Evolutionary conservation across 2,113 vertebrate genomes (phyloP).

Genomic region (Salvelinus namaycush): DNA sequence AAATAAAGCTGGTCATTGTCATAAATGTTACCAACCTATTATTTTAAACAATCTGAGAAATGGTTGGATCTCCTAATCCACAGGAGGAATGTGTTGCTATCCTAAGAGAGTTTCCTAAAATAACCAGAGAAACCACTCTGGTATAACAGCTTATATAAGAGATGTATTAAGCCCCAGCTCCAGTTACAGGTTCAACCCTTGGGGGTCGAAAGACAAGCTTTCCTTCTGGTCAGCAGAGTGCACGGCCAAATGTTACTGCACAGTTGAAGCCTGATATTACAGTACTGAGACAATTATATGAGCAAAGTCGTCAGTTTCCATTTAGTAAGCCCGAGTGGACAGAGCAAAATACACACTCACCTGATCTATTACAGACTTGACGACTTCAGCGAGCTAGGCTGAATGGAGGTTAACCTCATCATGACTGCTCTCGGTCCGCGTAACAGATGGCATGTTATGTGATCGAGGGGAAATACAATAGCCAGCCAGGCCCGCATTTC

Average conservation of each 20-base stretch:
- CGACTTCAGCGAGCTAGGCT: background rate
- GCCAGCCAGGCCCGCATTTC: background rate
- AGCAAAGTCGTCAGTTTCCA: background rate
- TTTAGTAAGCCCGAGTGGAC: background rate
- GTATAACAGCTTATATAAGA: background rate
- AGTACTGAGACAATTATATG: background rate
- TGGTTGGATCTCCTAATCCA: background rate
- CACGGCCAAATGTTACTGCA: conserved; percentile 5
- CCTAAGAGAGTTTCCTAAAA: conserved; percentile 1
- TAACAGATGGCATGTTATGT: conserved; percentile 52
- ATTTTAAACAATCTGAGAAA: background rate
- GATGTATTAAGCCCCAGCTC: conserved; percentile 19
- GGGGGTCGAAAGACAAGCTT: conserved; percentile 2
- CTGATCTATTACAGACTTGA: background rate
- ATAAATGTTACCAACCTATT: background rate
- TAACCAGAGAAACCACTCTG: conserved; percentile 1
- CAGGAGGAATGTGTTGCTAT: background rate
- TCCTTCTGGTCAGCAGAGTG: background rate
- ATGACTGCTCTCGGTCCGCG: background rate
- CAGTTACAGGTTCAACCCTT: conserved; percentile 13
- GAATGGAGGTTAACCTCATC: conserved; percentile 3
- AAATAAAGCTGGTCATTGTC: background rate
- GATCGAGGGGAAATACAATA: conserved; percentile 55
- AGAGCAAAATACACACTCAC: no score
- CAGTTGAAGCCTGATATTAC: conserved; percentile 3